phyloP scores from a whole-genome alignment of 2,797 vertebrate species.

The Lutjanus argentimaculatus region DNA sequence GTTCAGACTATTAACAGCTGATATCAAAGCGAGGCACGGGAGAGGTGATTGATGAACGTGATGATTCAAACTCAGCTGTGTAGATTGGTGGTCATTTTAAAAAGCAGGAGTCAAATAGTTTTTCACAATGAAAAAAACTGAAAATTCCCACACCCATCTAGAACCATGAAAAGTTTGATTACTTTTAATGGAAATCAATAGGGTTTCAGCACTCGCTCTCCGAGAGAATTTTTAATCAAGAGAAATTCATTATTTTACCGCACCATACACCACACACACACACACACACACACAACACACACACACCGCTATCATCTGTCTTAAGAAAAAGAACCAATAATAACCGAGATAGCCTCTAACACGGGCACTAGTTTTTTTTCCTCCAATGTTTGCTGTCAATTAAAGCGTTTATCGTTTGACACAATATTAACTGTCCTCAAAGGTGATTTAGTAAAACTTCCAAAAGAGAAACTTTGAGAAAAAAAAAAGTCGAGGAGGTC shows the following conservation, averaged over 20 bases:
- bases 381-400: constrained; percentile 45
- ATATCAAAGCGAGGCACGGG: constrained; percentile 35
- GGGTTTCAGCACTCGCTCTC: constrained; percentile 74
- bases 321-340: constrained; percentile 60
- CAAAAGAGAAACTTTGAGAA: constrained; percentile 58
- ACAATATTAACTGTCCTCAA: constrained; percentile 47
- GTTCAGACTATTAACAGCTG: constrained; percentile 66
- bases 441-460: constrained; percentile 64
- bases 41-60: constrained; percentile 73
- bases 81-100: constrained; percentile 74
- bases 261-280: constrained; percentile 10
- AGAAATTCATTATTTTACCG: constrained; percentile 84
- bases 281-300: constrained; percentile 20
- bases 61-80: constrained; percentile 67
- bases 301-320: constrained; percentile 30
- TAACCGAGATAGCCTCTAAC: constrained; percentile 50
- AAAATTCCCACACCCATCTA: constrained; percentile 64
- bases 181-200: constrained; percentile 90
- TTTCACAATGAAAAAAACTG: constrained; percentile 68
- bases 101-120: constrained; percentile 77
- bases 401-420: constrained; percentile 54
- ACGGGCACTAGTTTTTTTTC: constrained; percentile 27
- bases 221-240: constrained; percentile 84
- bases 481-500: constrained; percentile 49
- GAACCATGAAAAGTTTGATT: constrained; percentile 85